Percentiles rank a stretch among this genome's conserved stretches.
phyloP scores from a whole-genome alignment of 1,140 invertebrate genomes.

The Pissodes strobi region DNA sequence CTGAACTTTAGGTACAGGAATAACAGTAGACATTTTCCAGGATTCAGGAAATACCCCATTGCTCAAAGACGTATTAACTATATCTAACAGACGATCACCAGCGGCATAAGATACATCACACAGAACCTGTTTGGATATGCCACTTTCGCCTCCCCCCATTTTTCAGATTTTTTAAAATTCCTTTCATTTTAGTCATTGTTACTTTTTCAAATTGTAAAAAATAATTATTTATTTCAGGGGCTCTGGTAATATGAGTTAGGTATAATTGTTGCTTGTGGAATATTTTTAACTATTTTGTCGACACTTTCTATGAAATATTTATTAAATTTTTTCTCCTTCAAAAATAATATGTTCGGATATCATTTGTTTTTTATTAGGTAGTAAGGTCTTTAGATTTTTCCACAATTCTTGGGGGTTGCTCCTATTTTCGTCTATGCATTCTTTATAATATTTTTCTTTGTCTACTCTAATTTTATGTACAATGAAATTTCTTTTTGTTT shows the following conservation, averaged over 20 bases:
- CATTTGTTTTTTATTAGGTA: background rate
- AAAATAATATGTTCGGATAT: background rate
- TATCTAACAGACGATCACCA: constrained; percentile 15
- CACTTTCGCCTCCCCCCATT: background rate
- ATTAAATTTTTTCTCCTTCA: constrained; percentile 7
- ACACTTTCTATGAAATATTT: background rate
- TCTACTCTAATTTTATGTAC: background rate
- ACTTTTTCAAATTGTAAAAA: background rate
- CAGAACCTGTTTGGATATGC: background rate
- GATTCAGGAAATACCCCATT: constrained; percentile 6
- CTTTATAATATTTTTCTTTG: background rate
- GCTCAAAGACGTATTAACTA: constrained; percentile 13
- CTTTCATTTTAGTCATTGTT: no score
- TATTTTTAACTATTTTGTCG: background rate
- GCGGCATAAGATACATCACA: background rate
- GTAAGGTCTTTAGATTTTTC: background rate
- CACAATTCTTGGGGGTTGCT: background rate
- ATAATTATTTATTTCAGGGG: background rate
- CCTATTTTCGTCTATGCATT: background rate
- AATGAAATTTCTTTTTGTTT: background rate
- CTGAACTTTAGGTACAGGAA: constrained; percentile 18
- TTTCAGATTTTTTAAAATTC: background rate
- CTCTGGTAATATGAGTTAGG: background rate
- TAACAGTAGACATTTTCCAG: constrained; percentile 16
- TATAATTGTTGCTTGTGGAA: background rate